A percentile compares a stretch with the other conserved stretches of the same genome.
phyloP scores from a whole-genome alignment of 1,140 invertebrate species.

The Drosophila elegans region DNA sequence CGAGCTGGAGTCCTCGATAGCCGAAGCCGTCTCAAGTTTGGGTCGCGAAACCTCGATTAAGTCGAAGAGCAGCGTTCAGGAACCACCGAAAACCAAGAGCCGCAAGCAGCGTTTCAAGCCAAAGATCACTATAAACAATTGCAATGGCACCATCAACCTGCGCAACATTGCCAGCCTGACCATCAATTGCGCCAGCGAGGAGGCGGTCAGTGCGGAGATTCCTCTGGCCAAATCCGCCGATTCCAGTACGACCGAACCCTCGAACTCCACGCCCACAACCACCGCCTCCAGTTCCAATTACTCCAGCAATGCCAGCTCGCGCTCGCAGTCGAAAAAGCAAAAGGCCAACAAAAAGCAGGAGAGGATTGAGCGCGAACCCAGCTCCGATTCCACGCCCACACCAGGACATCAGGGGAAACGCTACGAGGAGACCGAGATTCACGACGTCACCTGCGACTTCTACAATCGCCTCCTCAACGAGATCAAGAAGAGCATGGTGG shows the following conservation, averaged over 20 bases:
- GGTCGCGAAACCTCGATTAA: constrained; percentile 54
- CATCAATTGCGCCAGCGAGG: constrained; percentile 81
- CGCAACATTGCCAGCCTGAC: constrained; percentile 82
- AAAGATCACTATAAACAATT: constrained; percentile 84
- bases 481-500: constrained; percentile 78
- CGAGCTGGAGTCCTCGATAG: constrained; percentile 79
- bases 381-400: constrained; percentile 25
- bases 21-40: constrained; percentile 77
- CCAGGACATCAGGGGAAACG: constrained; percentile 23
- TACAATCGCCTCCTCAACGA: constrained; percentile 82
- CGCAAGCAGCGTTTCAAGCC: constrained; percentile 72
- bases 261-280: constrained; percentile 48
- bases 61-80: constrained; percentile 36
- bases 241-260: constrained; percentile 30
- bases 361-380: constrained; percentile 5
- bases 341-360: constrained; percentile 42
- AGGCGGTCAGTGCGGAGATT: constrained; percentile 67
- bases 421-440: constrained; percentile 49
- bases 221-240: constrained; percentile 47
- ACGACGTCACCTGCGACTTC: constrained; percentile 77
- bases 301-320: constrained; percentile 76
- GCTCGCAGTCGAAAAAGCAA: constrained; percentile 77
- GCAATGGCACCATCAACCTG: constrained; percentile 82
- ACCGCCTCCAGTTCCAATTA: constrained; percentile 71
- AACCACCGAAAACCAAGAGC: constrained; percentile 46